Base-by-base conservation (phyloP, 2,113 vertebrate species). In the Charina bottae region DNA sequence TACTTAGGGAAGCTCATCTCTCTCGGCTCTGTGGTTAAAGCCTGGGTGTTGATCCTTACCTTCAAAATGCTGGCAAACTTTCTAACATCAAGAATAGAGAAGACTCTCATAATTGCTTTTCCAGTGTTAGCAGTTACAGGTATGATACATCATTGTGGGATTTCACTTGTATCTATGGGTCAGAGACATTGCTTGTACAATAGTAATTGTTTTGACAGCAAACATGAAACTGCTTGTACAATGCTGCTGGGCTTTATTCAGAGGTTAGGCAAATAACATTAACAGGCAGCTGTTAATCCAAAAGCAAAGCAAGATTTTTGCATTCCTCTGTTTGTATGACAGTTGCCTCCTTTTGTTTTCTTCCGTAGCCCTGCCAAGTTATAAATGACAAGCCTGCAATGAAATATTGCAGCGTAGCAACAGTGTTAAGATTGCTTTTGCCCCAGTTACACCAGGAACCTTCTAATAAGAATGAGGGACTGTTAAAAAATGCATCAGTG, bases 131-230 rank as follows among this genome's bases (percentile, higher is more conserved):
- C 19, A 28, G 46, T 85, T 85, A 7, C 58, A 85, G 28, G 28
- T 21, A 37, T 15, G 83, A 62, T 85, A 53, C 13, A 24, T 90
- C 58, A 24, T 37, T 24, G 58, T 33, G 11, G 68, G 90, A 88
- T 59, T 42, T 37, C 17, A 78, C 58, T 37, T 91, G 85, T 58
- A 42, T 88, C 24, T 83, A 42, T 91, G 72, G 72, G 72, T 78
- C 72, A 78, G 33, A 37, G 72, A 78, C 72, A 21, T 37, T 78
- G 72, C 37, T 78, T 78, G 72, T 23, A 58, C n/a, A 58, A 42
- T 58, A 26, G 9, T 91, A 87, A 88, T 59, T 78, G 90, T 59
- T 88, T 83, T 83, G 90, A 91, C 33, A 59, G 23, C 54, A n/a
- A n/a, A 46, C 24, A n/a, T 78, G 24, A 87, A 54, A 87, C 56